phyloP scores from a whole-genome alignment of 2,888 invertebrate genomes.

The Drosophila kanekoi region DNA sequence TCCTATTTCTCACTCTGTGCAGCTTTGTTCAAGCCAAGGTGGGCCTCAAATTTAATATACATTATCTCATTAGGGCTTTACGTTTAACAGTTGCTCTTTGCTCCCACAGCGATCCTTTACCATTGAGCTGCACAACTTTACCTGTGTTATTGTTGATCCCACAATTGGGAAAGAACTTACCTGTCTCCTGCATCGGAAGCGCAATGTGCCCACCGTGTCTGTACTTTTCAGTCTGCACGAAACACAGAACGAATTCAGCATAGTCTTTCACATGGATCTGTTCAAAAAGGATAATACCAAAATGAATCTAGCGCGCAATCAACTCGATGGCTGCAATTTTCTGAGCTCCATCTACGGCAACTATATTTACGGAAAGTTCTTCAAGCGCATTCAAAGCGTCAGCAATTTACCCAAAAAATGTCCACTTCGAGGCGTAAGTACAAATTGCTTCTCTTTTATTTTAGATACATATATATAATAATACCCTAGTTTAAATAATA shows the following conservation, averaged over 20 bases:
- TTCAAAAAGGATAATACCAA: constrained; percentile 48
- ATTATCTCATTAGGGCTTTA: neutral
- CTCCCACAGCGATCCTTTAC: constrained; percentile 2
- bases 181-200: constrained; percentile 19
- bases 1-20: neutral
- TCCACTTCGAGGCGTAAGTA: constrained; percentile 48
- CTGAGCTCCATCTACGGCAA: constrained; percentile 24
- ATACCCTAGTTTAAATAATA: neutral
- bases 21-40: constrained; percentile 4
- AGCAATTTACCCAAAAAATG: constrained; percentile 59
- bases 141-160: constrained; percentile 7
- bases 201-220: neutral
- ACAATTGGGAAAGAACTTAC: neutral
- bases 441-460: neutral
- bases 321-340: constrained; percentile 63
- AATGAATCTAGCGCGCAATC: constrained; percentile 34
- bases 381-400: constrained; percentile 23
- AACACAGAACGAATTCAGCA: constrained; percentile 12
- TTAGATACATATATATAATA: neutral
- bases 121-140: constrained; percentile 22
- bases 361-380: constrained; percentile 22
- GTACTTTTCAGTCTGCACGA: constrained; percentile 21
- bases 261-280: constrained; percentile 37
- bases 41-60: neutral
- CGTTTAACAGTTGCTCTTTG: neutral